Evolutionary conservation across 2,113 vertebrate genomes (phyloP), one percentile per base, ranked within the genome.

Genomic region (Vidua macroura): DNA sequence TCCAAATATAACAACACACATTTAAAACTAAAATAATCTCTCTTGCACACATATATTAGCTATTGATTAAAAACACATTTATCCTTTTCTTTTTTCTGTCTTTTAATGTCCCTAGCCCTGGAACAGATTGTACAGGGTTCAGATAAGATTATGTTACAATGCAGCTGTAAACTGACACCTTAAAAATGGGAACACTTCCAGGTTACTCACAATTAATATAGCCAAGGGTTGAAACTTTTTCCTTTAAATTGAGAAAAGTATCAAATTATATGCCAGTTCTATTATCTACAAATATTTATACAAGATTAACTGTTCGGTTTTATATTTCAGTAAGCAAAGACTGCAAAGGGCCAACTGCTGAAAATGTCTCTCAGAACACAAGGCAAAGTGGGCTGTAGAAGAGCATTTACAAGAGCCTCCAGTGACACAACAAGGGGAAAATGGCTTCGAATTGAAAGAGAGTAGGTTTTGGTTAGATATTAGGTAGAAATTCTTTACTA

Each of bases 251-350:
- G 88, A 89, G 74, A 94, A 69, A 93, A 88, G 53, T 53, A 92
- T 96, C 24, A 10, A 33, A 58, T 85, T 90, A 78, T 53, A 90
- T 33, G 35, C 35, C 80, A 83, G n/a, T 23, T 91, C 94, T 70
- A 88, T 68, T 82, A 92, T 92, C 89, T 67, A 92, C 63, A 96
- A 94, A 94, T 92, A 94, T 92, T 80, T 86, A 89, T 87, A 60
- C 66, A 96, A 90, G 73, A 81, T 91, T 96, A 94, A 85, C 51
- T 79, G 83, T 67, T 44, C 55, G 21, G 56, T 73, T 94, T 89
- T 59, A 81, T 55, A 91, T 75, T 90, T 60, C 83, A 66, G 37
- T 30, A 89, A 70, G 72, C 15, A 89, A 91, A 94, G 68, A 55
- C 22, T 46, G 15, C n/a, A 73, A 76, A 92, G 25, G 10, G 14